Conservation (phyloP, 1,140 invertebrate species). For the Linepithema humile region DNA sequence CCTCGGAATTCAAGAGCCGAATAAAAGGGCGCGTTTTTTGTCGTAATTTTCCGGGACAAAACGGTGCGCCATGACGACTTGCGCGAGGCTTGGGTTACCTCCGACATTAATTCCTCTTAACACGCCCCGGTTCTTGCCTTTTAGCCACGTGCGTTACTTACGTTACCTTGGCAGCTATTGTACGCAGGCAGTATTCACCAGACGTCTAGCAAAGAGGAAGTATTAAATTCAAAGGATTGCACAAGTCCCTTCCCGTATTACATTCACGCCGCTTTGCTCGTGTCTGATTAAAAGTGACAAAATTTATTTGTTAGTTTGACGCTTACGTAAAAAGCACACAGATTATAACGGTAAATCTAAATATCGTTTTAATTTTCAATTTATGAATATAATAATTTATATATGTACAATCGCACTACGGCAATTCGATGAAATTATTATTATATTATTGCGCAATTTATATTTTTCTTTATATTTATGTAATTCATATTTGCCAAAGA, state of each 20-base stretch:
- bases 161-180: constrained; percentile 62
- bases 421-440: background rate
- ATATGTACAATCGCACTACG: background rate
- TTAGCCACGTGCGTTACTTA: constrained; percentile 63
- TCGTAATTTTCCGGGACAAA: constrained; percentile 62
- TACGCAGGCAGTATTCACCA: constrained; percentile 23
- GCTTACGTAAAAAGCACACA: background rate
- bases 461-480: too few relatives aligned
- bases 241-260: constrained; percentile 26
- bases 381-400: background rate
- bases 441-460: background rate
- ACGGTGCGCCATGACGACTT: constrained; percentile 26
- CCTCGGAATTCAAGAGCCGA: constrained; percentile 16
- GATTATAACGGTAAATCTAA: background rate
- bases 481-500: too few relatives aligned
- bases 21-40: constrained; percentile 38
- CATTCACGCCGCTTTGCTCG: background rate
- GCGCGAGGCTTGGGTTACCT: constrained; percentile 51
- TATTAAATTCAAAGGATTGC: constrained; percentile 66
- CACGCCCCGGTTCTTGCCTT: constrained; percentile 61
- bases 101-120: constrained; percentile 66
- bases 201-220: constrained; percentile 50
- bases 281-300: constrained; percentile 12
- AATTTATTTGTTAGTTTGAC: background rate
- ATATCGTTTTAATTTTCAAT: background rate